A percentile compares a stretch with the other conserved stretches of the same genome.
phyloP scores from a whole-genome alignment of 2,888 invertebrate genomes.

The Ennomos quercinarius region DNA sequence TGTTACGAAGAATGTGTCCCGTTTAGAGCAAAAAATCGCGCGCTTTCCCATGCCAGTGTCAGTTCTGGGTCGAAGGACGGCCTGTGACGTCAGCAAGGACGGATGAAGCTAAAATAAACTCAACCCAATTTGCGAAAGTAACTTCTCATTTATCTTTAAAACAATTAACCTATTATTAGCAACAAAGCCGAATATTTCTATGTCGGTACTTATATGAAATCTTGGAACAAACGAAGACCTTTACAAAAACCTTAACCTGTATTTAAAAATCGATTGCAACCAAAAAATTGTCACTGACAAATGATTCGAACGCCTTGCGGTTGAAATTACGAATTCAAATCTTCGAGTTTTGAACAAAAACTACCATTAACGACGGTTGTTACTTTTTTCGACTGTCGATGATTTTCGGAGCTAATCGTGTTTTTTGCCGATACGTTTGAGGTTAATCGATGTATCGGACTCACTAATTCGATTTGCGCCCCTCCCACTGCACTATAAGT shows the following conservation, averaged over 20 bases:
- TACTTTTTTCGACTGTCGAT: conserved; percentile 82
- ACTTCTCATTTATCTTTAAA: conserved; percentile 17
- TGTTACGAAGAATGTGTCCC: conserved; percentile 68
- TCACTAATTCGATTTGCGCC: conserved; percentile 82
- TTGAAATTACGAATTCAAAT: conserved; percentile 85
- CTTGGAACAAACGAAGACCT: conserved; percentile 42
- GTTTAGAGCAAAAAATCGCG: conserved; percentile 74
- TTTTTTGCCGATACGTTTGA: conserved; percentile 79
- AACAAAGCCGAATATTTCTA: conserved; percentile 46
- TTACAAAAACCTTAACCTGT: conserved; percentile 69
- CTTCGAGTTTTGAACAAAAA: conserved; percentile 83
- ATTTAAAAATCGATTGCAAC: conserved; percentile 85
- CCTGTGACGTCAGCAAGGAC: conserved; percentile 55
- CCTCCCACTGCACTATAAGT: conserved; percentile 74
- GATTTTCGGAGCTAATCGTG: conserved; percentile 82
- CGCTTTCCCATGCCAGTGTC: conserved; percentile 79
- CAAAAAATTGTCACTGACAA: conserved; percentile 86
- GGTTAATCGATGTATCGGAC: conserved; percentile 81
- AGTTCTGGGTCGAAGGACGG: conserved; percentile 53
- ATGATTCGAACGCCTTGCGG: conserved; percentile 84
- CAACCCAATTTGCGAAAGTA: conserved; percentile 7
- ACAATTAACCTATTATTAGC: conserved; percentile 58
- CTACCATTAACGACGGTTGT: conserved; percentile 81
- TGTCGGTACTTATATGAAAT: conserved; percentile 3
- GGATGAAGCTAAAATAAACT: conserved; percentile 36